Evolutionary conservation across 2,888 invertebrate species (phyloP).

Genomic region (Octodonta nipae): DNA sequence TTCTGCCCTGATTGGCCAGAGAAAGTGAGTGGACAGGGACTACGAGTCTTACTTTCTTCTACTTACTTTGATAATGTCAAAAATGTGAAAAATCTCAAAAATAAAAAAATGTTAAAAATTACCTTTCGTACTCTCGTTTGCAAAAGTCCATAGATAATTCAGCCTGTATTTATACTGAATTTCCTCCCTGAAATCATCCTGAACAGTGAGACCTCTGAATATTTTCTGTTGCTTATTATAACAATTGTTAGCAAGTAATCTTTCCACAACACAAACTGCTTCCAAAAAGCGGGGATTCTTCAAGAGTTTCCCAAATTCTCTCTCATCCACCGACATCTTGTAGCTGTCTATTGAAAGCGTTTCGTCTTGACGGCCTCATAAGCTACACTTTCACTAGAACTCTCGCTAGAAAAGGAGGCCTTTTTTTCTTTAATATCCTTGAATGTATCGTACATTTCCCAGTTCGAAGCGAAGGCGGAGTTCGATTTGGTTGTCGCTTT

Average conservation of each 20-base stretch:
- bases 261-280: constrained; percentile 51
- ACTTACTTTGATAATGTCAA: too few species aligned
- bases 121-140: constrained; percentile 37
- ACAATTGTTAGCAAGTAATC: constrained; percentile 57
- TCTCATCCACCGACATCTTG: constrained; percentile 25
- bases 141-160: constrained; percentile 54
- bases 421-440: constrained; percentile 34
- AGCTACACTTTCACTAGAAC: constrained; percentile 19
- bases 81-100: not conserved
- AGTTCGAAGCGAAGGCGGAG: constrained; percentile 55
- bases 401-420: constrained; percentile 19
- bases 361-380: too few species aligned
- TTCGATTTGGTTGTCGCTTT: constrained; percentile 33
- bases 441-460: constrained; percentile 67
- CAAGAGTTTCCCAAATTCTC: constrained; percentile 28
- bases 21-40: too few species aligned
- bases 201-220: constrained; percentile 49
- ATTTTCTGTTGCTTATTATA: constrained; percentile 54
- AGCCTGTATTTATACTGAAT: constrained; percentile 54
- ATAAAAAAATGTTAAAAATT: too few species aligned
- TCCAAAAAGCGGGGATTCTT: constrained; percentile 41
- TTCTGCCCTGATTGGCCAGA: too few species aligned
- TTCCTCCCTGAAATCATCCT: constrained; percentile 47
- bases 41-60: too few species aligned
- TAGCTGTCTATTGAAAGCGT: constrained; percentile 21